Evolutionary conservation across 2,113 vertebrate species (phyloP).

Genomic region (Limnothrissa miodon): DNA sequence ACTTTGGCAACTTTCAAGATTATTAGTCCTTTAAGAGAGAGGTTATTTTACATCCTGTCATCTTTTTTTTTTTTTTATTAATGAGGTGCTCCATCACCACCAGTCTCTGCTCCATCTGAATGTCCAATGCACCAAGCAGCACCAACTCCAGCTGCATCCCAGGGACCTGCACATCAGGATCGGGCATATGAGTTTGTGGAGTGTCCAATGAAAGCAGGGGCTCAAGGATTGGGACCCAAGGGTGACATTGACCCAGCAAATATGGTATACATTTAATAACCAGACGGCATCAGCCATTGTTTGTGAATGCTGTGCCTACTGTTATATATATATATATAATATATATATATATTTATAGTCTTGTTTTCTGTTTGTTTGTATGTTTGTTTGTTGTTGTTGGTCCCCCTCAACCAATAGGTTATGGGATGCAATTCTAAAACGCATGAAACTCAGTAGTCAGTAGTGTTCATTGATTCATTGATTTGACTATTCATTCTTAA

Average conservation of each 20-base stretch:
- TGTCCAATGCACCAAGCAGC: conserved; percentile 71
- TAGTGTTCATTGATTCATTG: too few relatives aligned
- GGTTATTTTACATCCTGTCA: not conserved
- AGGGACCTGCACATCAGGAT: conserved; percentile 77
- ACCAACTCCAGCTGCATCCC: conserved; percentile 34
- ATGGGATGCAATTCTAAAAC: too few relatives aligned
- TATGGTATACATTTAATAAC: conserved; percentile 74
- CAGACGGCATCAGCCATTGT: not conserved
- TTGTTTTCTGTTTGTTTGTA: too few relatives aligned
- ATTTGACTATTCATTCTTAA: too few relatives aligned
- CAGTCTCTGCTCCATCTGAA: conserved; percentile 60
- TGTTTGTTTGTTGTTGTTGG: too few relatives aligned
- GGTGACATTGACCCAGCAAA: conserved; percentile 86
- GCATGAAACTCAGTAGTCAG: too few relatives aligned
- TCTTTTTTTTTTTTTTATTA: not conserved
- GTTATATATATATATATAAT: too few relatives aligned
- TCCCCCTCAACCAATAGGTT: too few relatives aligned
- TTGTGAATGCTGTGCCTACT: too few relatives aligned
- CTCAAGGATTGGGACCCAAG: conserved; percentile 28
- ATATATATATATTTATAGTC: too few relatives aligned
- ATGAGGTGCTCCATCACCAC: conserved; percentile 14
- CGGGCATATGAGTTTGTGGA: conserved; percentile 80
- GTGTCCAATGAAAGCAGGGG: conserved; percentile 77
- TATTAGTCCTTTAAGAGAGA: too few relatives aligned
- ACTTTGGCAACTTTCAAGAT: not conserved